Evolutionary conservation across 2,888 invertebrate species (phyloP).

Genomic region (Drosophila demipolita): DNA sequence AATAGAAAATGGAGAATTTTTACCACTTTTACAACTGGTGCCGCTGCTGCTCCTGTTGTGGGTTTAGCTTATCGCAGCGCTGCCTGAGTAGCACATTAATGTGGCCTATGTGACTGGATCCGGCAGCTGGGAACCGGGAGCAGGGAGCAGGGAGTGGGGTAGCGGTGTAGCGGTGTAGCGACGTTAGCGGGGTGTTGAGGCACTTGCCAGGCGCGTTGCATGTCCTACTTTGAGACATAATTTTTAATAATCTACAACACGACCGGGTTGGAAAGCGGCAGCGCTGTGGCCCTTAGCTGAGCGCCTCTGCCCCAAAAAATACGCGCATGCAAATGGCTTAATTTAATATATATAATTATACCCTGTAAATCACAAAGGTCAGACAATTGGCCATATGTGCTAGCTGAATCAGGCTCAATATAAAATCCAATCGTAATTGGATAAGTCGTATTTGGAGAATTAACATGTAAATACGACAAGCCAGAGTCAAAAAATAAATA

Average conservation of each 20-base stretch:
- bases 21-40: conserved; percentile 68
- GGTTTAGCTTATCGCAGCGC: conserved; percentile 65
- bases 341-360: conserved; percentile 77
- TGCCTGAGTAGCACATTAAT: conserved; percentile 66
- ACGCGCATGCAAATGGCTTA: conserved; percentile 77
- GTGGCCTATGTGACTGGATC: conserved; percentile 72
- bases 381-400: background rate
- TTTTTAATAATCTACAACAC: conserved; percentile 77
- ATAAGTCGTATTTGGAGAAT: too few relatives aligned
- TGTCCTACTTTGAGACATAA: conserved; percentile 77
- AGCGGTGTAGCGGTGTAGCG: background rate
- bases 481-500: too few relatives aligned
- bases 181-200: background rate
- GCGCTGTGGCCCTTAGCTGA: conserved; percentile 29
- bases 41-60: conserved; percentile 30
- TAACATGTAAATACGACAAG: too few relatives aligned
- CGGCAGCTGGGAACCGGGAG: conserved; percentile 20
- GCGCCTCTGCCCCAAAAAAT: conserved; percentile 42
- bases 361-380: conserved; percentile 32
- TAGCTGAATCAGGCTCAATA: background rate
- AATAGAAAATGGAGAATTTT: conserved; percentile 43
- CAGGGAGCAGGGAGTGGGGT: background rate
- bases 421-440: background rate
- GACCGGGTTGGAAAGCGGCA: conserved; percentile 57
- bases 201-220: conserved; percentile 51